Conservation (phyloP, 2,888 invertebrate species). For the Limnephilus rhombicus region DNA sequence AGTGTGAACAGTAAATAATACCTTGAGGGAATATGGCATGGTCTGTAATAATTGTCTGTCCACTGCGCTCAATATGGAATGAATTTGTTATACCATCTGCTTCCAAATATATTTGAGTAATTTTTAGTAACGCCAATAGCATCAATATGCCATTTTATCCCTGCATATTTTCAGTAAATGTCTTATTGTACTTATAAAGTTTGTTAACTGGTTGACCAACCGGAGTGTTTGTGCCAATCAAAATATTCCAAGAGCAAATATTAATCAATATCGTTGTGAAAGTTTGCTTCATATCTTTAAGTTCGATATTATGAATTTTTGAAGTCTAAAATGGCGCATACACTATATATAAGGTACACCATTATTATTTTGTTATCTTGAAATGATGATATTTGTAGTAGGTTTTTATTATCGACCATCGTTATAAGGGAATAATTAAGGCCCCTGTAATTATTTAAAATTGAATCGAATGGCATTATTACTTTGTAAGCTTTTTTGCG, state of each 20-base stretch:
- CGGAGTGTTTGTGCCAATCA: conserved; percentile 19
- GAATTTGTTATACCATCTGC: neutral
- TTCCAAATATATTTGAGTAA: neutral
- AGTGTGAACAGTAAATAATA: neutral
- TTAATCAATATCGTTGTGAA: neutral
- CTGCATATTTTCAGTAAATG: neutral
- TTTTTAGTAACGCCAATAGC: neutral
- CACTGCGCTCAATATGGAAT: neutral
- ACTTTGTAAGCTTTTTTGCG: neutral
- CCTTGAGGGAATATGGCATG: neutral
- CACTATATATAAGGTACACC: neutral
- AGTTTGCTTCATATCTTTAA: neutral
- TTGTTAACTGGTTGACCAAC: neutral
- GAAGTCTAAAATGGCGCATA: neutral
- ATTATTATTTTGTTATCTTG: neutral
- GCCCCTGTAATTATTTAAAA: neutral
- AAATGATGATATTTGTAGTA: neutral
- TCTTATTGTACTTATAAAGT: neutral
- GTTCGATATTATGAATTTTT: neutral
- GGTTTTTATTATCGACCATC: neutral
- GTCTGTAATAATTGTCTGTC: neutral
- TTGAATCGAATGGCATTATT: neutral
- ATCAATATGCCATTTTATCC: neutral
- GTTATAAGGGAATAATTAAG: neutral
- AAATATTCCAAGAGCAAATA: conserved; percentile 25